phyloP scores from a whole-genome alignment of 2,888 invertebrate species.

The Drosophila suboccidentalis region DNA sequence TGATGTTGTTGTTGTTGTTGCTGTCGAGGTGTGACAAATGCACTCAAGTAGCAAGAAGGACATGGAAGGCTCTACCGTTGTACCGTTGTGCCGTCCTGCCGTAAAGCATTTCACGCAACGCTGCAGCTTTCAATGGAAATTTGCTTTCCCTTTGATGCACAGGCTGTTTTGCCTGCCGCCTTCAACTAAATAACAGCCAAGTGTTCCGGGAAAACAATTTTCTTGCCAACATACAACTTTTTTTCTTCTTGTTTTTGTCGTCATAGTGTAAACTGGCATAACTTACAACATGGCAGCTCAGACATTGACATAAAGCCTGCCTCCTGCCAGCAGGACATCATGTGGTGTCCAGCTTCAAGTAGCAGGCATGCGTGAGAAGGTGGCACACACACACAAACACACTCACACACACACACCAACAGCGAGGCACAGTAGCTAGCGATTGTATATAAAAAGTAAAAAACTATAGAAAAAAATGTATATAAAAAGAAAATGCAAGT shows the following conservation, averaged over 20 bases:
- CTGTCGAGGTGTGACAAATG: conserved; percentile 78
- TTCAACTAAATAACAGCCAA: conserved; percentile 43
- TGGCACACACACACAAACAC: conserved; percentile 29
- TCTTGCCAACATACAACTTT: conserved; percentile 66
- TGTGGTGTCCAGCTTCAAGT: conserved; percentile 47
- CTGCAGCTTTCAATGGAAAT: conserved; percentile 80
- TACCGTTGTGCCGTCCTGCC: conserved; percentile 44
- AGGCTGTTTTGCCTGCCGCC: conserved; percentile 13
- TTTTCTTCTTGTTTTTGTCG: conserved; percentile 17
- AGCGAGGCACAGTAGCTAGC: conserved; percentile 47
- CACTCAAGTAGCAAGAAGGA: conserved; percentile 66
- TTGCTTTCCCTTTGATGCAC: conserved; percentile 71
- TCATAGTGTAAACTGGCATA: conserved; percentile 69
- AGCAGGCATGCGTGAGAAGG: conserved; percentile 69
- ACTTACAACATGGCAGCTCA: conserved; percentile 80
- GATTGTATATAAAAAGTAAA: conserved; percentile 53
- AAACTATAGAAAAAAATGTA: conserved; percentile 63
- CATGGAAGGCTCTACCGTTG: conserved; percentile 28
- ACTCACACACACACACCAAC: conserved; percentile 34
- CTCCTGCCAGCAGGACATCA: conserved; percentile 35
- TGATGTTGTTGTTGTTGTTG: conserved; percentile 27
- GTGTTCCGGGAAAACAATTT: conserved; percentile 67
- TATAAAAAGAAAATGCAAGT: conserved; percentile 74
- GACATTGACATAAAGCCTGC: conserved; percentile 76
- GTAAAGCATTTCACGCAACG: conserved; percentile 82